Evolutionary conservation across 2,888 invertebrate genomes (phyloP).

Genomic region (Stenodema calcarata): DNA sequence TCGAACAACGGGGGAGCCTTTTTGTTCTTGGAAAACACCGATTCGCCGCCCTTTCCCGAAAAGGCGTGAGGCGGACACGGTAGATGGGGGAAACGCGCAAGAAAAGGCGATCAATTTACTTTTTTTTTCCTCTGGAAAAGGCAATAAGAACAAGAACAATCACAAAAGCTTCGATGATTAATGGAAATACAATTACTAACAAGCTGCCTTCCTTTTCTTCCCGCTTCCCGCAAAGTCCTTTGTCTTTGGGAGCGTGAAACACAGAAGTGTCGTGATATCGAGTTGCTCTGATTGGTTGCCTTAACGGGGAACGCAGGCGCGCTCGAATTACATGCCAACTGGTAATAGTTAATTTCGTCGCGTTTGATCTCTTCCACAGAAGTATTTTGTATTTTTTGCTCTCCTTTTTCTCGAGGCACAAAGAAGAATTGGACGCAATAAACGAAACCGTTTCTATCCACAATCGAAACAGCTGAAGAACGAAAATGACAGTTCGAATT

Average conservation of each 20-base stretch:
- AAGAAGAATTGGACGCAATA: too few species aligned
- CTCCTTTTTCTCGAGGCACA: too few species aligned
- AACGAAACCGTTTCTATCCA: too few species aligned
- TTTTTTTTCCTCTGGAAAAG: not conserved
- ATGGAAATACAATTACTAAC: not conserved
- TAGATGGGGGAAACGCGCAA: not conserved
- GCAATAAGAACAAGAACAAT: not conserved
- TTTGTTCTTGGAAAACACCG: not conserved
- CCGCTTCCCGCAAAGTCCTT: not conserved
- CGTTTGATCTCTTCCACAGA: not conserved
- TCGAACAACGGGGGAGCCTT: not conserved
- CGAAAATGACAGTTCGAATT: too few species aligned
- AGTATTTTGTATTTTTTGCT: too few species aligned
- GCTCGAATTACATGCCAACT: not conserved
- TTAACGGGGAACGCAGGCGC: not conserved
- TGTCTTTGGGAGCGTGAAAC: not conserved
- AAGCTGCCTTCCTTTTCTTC: not conserved
- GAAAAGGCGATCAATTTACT: not conserved
- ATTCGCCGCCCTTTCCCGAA: not conserved
- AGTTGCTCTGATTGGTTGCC: not conserved
- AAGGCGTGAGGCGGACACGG: not conserved
- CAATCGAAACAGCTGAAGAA: too few species aligned
- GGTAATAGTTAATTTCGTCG: not conserved
- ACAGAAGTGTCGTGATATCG: not conserved
- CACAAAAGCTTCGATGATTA: not conserved